Conservation (phyloP, 2,888 invertebrate genomes). For the Euzophera pinguis region DNA sequence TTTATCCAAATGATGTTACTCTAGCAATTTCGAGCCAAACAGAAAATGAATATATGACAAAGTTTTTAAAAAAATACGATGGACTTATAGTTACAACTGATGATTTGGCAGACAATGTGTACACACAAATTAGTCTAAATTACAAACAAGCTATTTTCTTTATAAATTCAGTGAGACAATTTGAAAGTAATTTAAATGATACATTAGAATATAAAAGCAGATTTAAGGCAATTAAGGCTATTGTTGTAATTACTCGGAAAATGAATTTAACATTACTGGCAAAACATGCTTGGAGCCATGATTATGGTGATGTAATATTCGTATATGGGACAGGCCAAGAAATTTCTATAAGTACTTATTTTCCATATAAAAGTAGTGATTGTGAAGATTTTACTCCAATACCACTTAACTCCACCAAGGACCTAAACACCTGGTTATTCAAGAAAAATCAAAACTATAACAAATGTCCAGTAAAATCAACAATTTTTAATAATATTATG, state of each 20-base stretch:
- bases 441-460: neutral
- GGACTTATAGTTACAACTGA: neutral
- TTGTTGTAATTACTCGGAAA: neutral
- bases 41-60: neutral
- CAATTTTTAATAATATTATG: neutral
- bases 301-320: conserved; percentile 2
- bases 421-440: neutral
- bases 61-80: neutral
- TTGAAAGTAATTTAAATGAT: neutral
- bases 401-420: neutral
- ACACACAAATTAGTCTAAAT: neutral
- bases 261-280: neutral
- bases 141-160: conserved; percentile 2
- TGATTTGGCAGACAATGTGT: neutral
- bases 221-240: neutral
- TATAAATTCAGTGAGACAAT: neutral
- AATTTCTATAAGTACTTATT: conserved; percentile 3
- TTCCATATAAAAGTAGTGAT: neutral
- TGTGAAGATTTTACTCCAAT: conserved; percentile 1
- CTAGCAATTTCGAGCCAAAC: neutral
- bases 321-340: neutral
- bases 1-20: neutral
- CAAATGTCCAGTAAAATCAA: conserved; percentile 5
- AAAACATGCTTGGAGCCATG: neutral
- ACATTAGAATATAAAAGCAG: neutral